Conservation (phyloP, 2,113 vertebrate species). For the Thunnus thynnus region DNA sequence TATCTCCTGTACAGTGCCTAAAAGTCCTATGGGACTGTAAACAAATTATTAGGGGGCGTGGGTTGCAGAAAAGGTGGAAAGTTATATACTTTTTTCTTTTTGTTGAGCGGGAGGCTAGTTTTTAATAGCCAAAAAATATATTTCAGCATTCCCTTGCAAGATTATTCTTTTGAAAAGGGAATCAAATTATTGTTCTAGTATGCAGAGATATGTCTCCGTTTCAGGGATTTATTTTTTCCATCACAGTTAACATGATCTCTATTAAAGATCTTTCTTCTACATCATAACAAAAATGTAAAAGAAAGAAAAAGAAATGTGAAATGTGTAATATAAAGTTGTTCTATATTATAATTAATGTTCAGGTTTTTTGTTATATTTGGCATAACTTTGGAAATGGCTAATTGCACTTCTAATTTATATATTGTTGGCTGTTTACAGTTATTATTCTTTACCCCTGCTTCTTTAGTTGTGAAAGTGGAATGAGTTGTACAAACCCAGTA, state of each 20-base stretch:
- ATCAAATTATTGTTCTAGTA: too few species aligned
- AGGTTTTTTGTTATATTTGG: neutral
- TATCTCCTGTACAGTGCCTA: neutral
- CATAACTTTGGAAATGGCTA: neutral
- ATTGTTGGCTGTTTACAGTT: neutral
- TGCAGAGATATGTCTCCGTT: neutral
- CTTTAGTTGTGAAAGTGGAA: neutral
- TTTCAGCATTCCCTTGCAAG: neutral
- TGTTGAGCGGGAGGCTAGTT: neutral
- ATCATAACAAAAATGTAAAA: neutral
- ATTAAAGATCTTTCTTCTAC: too few species aligned
- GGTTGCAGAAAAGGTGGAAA: neutral
- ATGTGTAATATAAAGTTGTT: neutral
- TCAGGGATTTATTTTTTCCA: neutral
- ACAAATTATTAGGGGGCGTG: neutral
- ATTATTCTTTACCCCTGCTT: neutral
- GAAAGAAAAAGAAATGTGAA: too few species aligned
- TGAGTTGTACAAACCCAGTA: neutral
- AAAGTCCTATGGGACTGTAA: neutral
- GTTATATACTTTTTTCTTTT: neutral
- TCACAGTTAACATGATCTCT: neutral
- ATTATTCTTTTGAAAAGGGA: too few species aligned
- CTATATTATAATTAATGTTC: neutral
- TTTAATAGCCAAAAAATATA: neutral
- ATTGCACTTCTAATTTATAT: neutral